Evolutionary conservation across 2,113 vertebrate species (phyloP).

Genomic region (Petaurus breviceps): DNA sequence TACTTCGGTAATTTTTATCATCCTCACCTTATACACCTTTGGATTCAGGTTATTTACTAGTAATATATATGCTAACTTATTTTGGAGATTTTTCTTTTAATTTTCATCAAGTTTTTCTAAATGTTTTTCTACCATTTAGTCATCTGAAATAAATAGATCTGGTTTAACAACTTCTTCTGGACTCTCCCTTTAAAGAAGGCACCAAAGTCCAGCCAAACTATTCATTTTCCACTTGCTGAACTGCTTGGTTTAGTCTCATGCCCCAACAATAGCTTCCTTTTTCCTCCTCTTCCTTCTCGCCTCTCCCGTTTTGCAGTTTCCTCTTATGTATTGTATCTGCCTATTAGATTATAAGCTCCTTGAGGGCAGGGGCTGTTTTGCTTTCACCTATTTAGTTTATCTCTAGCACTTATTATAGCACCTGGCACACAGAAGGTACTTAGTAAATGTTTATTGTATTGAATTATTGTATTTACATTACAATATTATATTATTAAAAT

Average conservation of each 20-base stretch:
- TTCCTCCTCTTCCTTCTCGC: background rate
- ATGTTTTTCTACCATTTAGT: background rate
- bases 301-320: background rate
- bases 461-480: too few relatives aligned
- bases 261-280: background rate
- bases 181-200: background rate
- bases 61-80: background rate
- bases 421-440: background rate
- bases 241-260: too few relatives aligned
- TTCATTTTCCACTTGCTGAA: background rate
- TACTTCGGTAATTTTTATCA: background rate
- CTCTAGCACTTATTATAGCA: background rate
- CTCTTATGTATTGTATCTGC: background rate
- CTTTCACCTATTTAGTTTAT: background rate
- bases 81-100: background rate
- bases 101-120: background rate
- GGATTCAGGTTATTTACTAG: background rate
- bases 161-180: background rate
- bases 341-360: background rate
- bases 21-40: background rate
- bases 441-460: background rate
- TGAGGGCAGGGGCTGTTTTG: background rate
- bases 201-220: background rate
- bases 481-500: too few relatives aligned
- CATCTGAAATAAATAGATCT: background rate